Evolutionary conservation across 1,140 invertebrate genomes (phyloP), one percentile per base, ranked within the genome.

Genomic region (Chelonus insularis): DNA sequence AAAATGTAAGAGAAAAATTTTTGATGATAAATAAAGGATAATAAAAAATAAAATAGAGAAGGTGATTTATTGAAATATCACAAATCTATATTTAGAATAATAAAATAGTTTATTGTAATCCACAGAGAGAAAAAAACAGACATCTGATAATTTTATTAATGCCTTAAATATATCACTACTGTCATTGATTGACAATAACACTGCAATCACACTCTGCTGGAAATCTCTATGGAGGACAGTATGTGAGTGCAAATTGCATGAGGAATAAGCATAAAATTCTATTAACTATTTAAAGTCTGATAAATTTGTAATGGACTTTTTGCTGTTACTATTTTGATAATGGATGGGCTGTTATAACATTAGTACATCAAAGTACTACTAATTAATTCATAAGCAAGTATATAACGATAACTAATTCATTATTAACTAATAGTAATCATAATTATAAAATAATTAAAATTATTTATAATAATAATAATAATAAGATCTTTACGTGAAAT

Each of bases 41-140:
- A n/a, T n/a, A n/a, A n/a, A n/a, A n/a, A n/a, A n/a, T n/a, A n/a
- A n/a, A n/a, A n/a, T n/a, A n/a, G n/a, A n/a, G n/a, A n/a, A n/a
- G n/a, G n/a, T n/a, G n/a, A n/a, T n/a, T n/a, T n/a, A n/a, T n/a
- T n/a, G n/a, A n/a, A n/a, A n/a, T n/a, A n/a, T n/a, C n/a, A n/a
- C n/a, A n/a, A n/a, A n/a, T n/a, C 41, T 60, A 36, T 36, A 37
- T 9, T 41, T 41, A 51, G 80, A 62, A 80, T 79, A 80, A 82
- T 82, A 81, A 82, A 82, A 81, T 82, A 82, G 77, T 82, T 79
- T 80, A 79, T 80, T 80, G 70, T 79, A 77, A 78, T 80, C 72
- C 78, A 82, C 78, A 80, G 77, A 78, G 78, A 81, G 78, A 71
- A 79, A 77, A 80, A 47, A 57, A 60, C 32, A 41, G 20, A 29